Evolutionary conservation across 2,888 invertebrate species (phyloP).

Genomic region (Iselma pallidipennis): DNA sequence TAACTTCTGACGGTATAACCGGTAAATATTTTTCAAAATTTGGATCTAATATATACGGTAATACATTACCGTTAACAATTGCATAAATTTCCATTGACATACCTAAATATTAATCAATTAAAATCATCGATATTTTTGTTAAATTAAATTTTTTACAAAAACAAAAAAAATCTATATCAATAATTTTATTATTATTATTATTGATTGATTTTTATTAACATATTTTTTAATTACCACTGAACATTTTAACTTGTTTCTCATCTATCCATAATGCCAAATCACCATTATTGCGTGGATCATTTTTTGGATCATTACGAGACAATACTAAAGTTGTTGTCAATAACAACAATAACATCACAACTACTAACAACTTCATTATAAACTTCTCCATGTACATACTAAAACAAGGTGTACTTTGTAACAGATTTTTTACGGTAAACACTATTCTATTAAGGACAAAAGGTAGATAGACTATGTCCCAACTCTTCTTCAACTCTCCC

Average conservation of each 20-base stretch:
- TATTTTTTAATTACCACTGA: constrained; percentile 70
- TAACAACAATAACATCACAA: constrained; percentile 36
- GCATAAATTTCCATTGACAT: constrained; percentile 88
- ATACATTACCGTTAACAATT: constrained; percentile 84
- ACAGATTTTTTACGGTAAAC: neutral
- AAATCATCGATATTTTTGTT: constrained; percentile 2
- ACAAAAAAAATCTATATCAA: neutral
- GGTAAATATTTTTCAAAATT: constrained; percentile 89
- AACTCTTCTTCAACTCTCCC: neutral
- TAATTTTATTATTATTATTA: constrained; percentile 1
- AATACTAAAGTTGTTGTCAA: constrained; percentile 29
- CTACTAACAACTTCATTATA: constrained; percentile 40
- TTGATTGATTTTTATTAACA: neutral
- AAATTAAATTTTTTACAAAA: neutral
- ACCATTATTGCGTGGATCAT: constrained; percentile 54
- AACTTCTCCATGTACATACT: constrained; percentile 39
- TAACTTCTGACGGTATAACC: constrained; percentile 90
- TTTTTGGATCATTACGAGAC: constrained; percentile 51
- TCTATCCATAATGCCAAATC: constrained; percentile 89
- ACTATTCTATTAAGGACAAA: neutral
- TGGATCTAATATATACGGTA: constrained; percentile 84
- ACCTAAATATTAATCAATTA: constrained; percentile 59
- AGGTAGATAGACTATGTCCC: neutral
- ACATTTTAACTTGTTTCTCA: constrained; percentile 87
- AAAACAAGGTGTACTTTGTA: constrained; percentile 26